These are phyloP conservation scores for Dermatemys mawii DNA, from an alignment of 2,113 vertebrate genomes.

Conservation along the genomic window DNA sequence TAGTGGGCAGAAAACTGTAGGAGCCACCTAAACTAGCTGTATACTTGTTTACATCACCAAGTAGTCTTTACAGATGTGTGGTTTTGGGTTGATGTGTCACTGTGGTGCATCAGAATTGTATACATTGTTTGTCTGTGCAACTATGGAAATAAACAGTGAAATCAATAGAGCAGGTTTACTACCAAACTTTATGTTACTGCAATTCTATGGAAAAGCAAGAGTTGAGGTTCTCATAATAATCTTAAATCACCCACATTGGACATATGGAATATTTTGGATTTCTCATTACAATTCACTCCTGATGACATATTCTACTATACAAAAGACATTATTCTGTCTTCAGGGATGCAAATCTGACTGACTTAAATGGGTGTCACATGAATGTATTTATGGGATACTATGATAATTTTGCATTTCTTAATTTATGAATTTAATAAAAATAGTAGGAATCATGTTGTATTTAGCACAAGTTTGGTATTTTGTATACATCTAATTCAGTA, in stretches of 20 bases:
- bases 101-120: background rate
- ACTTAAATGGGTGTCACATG: background rate
- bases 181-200: background rate
- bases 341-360: background rate
- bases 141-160: background rate
- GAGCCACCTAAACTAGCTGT: background rate
- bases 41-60: background rate
- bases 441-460: rapidly evolving
- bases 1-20: background rate
- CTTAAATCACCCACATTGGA: background rate
- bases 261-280: background rate
- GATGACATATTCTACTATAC: background rate
- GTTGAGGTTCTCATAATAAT: background rate
- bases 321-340: background rate
- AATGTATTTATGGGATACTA: background rate
- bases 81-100: background rate
- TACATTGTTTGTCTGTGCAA: background rate
- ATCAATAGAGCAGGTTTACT: background rate
- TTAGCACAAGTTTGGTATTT: background rate
- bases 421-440: background rate
- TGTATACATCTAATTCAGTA: background rate
- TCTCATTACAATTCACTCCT: background rate
- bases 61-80: background rate
- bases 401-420: background rate
- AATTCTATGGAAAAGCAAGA: background rate